Percentiles rank a stretch among this genome's conserved stretches.
phyloP scores from a whole-genome alignment of 2,113 vertebrate genomes.

The Channa argus region DNA sequence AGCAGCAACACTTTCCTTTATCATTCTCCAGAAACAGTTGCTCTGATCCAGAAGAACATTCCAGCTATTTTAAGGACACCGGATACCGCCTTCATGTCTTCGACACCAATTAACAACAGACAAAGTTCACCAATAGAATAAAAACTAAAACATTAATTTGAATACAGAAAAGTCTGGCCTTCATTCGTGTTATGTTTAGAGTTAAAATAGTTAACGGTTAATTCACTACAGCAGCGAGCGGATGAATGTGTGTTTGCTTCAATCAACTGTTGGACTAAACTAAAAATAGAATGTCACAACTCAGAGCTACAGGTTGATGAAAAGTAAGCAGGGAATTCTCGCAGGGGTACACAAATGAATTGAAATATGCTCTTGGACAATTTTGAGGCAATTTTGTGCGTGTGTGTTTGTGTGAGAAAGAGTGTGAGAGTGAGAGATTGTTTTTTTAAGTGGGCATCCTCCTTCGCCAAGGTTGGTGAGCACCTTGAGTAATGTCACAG shows the following conservation, averaged over 20 bases:
- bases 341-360: too few species aligned
- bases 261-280: neutral
- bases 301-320: neutral
- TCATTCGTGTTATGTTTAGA: too few species aligned
- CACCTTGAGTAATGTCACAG: slow-evolving; percentile 29
- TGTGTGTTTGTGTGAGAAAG: neutral
- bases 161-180: neutral
- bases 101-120: slow-evolving; percentile 37
- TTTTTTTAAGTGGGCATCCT: slow-evolving; percentile 72
- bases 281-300: neutral
- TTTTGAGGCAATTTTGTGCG: neutral
- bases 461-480: slow-evolving; percentile 5
- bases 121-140: neutral
- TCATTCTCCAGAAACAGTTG: slow-evolving; percentile 31
- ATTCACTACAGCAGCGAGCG: too few species aligned
- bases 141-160: neutral
- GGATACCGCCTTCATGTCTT: slow-evolving; percentile 26
- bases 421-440: too few species aligned
- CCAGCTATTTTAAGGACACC: slow-evolving; percentile 60
- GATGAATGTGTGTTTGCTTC: neutral
- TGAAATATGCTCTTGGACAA: neutral
- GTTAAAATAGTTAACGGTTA: too few species aligned
- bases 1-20: slow-evolving; percentile 6
- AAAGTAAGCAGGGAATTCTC: too few species aligned
- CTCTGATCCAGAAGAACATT: slow-evolving; percentile 63